Percentiles rank a stretch among this genome's conserved stretches.
Evolutionary conservation across 1,140 invertebrate genomes (phyloP).

Genomic region (Drosophila mojavensis): DNA sequence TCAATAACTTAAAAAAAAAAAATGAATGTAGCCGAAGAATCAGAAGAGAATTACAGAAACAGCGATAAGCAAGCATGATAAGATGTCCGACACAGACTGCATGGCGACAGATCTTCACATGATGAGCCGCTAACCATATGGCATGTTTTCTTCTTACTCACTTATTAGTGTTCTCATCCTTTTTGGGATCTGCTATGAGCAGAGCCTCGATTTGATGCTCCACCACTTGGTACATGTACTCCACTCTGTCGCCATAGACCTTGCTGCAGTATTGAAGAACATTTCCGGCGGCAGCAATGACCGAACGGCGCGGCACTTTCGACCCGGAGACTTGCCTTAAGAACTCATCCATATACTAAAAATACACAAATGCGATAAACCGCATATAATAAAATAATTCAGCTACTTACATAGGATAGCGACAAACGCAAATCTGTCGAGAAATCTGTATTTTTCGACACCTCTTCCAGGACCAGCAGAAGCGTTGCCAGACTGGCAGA

Average conservation of each 20-base stretch:
- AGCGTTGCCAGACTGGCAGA: conserved; percentile 42
- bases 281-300: conserved; percentile 46
- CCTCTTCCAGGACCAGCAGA: conserved; percentile 61
- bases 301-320: conserved; percentile 37
- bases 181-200: conserved; percentile 37
- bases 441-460: conserved; percentile 71
- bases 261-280: conserved; percentile 55
- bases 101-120: conserved; percentile 37
- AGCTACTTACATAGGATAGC: conserved; percentile 63
- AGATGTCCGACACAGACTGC: conserved; percentile 39
- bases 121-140: conserved; percentile 21
- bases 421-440: conserved; percentile 67
- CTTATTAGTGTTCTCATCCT: conserved; percentile 31
- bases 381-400: background rate
- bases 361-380: background rate
- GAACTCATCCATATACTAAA: conserved; percentile 59
- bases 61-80: conserved; percentile 55
- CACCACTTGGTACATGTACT: conserved; percentile 53
- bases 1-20: background rate
- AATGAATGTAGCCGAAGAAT: conserved; percentile 30
- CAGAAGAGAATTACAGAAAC: conserved; percentile 30
- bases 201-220: conserved; percentile 55
- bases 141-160: conserved; percentile 35
- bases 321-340: conserved; percentile 1
- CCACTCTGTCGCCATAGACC: conserved; percentile 65